Evolutionary conservation across 2,888 invertebrate species (phyloP).

Genomic region (Polyommatus iphigenia): DNA sequence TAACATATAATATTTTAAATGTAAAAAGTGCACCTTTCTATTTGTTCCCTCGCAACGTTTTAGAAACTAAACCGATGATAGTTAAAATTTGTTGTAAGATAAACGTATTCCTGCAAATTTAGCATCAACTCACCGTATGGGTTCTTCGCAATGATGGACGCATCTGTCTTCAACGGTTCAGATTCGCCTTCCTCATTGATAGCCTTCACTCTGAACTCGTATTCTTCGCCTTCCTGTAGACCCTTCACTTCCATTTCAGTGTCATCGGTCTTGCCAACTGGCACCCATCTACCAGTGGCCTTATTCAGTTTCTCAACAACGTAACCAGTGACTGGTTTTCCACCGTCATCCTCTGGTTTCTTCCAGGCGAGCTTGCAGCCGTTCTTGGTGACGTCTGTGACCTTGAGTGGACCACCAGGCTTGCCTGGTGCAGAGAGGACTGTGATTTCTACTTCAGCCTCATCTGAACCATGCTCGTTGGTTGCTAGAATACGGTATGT

Average conservation of each 20-base stretch:
- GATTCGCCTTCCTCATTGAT: constrained; percentile 97
- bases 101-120: too few species aligned
- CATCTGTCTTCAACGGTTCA: constrained; percentile 95
- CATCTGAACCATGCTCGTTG: constrained; percentile 95
- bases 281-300: constrained; percentile 95
- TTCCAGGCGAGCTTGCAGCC: constrained; percentile 96
- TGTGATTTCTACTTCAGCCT: constrained; percentile 96
- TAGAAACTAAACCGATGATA: too few species aligned
- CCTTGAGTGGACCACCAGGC: constrained; percentile 94
- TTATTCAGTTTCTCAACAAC: constrained; percentile 96
- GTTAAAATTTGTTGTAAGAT: too few species aligned
- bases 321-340: constrained; percentile 95
- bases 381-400: constrained; percentile 92
- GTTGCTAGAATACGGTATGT: constrained; percentile 93
- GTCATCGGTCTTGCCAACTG: constrained; percentile 92
- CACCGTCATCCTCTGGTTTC: constrained; percentile 97
- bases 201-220: constrained; percentile 96
- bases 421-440: constrained; percentile 90
- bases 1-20: too few species aligned
- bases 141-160: constrained; percentile 95
- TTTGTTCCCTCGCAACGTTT: too few species aligned
- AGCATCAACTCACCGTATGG: constrained; percentile 86
- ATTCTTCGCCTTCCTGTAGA: constrained; percentile 92
- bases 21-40: too few species aligned
- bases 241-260: constrained; percentile 91